Evolutionary conservation across 2,113 vertebrate species (phyloP).

Genomic region (Barnardius zonarius): DNA sequence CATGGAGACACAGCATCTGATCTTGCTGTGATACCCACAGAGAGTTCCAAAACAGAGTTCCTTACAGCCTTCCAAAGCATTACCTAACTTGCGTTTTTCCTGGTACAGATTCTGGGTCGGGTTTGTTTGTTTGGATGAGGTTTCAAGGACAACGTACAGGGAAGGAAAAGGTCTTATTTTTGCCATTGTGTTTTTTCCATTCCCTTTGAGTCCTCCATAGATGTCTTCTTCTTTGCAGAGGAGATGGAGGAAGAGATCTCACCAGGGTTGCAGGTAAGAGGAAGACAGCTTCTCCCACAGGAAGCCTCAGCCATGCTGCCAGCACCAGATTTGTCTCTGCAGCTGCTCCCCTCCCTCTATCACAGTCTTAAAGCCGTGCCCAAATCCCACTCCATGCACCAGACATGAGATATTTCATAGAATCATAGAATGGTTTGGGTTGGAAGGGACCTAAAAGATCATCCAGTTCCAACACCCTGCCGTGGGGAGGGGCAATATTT

Average conservation of each 20-base stretch:
- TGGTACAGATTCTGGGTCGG: not conserved
- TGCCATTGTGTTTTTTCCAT: not conserved
- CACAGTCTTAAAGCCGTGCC: not conserved
- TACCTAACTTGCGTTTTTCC: not conserved
- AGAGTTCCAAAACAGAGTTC: not conserved
- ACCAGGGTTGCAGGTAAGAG: not conserved
- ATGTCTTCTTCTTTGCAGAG: not conserved
- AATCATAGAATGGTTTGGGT: not conserved
- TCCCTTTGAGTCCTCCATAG: not conserved
- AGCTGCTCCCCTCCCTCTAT: not conserved
- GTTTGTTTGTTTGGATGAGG: not conserved
- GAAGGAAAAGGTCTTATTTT: not conserved
- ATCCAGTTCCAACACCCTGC: not conserved
- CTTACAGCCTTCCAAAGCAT: conserved; percentile 35
- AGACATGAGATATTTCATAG: not conserved
- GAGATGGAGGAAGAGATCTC: not conserved
- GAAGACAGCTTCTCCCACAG: not conserved
- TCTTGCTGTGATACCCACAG: not conserved
- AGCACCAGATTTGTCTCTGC: not conserved
- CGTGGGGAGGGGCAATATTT: not conserved
- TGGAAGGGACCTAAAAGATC: not conserved
- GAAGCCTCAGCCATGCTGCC: not conserved
- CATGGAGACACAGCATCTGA: conserved; percentile 42
- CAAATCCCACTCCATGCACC: not conserved
- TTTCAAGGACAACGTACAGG: not conserved